Evolutionary conservation across 2,113 vertebrate species (phyloP), one percentile per base, ranked within the genome.

Genomic region (Ictidomys tridecemlineatus): DNA sequence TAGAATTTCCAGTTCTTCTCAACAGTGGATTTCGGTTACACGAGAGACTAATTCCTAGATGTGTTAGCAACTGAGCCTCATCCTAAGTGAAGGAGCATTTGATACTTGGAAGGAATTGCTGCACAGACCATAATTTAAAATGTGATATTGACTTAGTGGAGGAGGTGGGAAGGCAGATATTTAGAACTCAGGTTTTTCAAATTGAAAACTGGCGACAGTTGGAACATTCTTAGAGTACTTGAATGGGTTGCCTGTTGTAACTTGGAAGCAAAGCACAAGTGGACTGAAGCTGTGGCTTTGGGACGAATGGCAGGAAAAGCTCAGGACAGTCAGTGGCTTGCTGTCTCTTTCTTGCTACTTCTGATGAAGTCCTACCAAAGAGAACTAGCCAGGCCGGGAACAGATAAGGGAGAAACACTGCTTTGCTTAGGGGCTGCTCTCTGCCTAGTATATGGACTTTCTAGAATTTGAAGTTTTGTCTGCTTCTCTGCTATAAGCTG

Each of bases 131-230:
- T 42, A 53, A 37, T 91, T 56, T 30, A 56, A 61, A 79, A 76
- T 69, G 45, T 73, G 26, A 13, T 79, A 5, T 30, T 85, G 85
- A 85, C 45, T 30, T 34, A 77, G 65, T 4, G 9, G 34, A 92
- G 78, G 48, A 85, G 34, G 51, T 39, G 95, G 51, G 63, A 93
- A 94, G 85, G 53, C 63, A 45, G 65, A n/a, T 72, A 67, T 85
- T 92, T 85, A 85, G 77, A 37, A 32, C 37, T 84, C 32, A 12
- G 70, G 63, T 67, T 32, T 63, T 61, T 26, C 86, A 85, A 20
- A 24, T 53, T 20, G 58, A 20, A 84, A 91, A 87, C 70, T 28
- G 53, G 45, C 20, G 83, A n/a, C 7, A 34, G 48, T 67, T 32
- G 45, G 22, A 48, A 14, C 51, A 8, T 30, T 45, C 76, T 58